Percentiles rank a stretch among this genome's conserved stretches.
Conservation (phyloP, 2,113 vertebrate species). For the Euleptes europaea region DNA sequence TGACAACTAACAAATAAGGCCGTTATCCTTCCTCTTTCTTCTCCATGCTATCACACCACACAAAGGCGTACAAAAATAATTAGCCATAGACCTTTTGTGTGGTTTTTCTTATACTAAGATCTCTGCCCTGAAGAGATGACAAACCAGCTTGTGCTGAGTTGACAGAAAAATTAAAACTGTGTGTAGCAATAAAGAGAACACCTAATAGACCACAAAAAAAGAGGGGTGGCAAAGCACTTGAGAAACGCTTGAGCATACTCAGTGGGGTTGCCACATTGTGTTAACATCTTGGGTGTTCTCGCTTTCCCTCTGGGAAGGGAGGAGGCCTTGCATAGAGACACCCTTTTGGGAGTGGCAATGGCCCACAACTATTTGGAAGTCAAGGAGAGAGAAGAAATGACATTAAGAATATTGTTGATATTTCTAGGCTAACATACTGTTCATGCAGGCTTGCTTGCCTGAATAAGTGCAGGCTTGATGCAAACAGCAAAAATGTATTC, state of each 20-base stretch:
- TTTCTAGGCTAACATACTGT: neutral
- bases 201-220: neutral
- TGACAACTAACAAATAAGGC: neutral
- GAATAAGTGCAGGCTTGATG: neutral
- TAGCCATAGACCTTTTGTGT: neutral
- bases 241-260: neutral
- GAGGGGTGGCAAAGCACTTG: neutral
- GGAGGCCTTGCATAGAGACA: neutral
- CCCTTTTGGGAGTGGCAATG: neutral
- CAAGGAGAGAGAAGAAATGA: neutral
- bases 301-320: slow-evolving; percentile 3
- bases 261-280: slow-evolving; percentile 18
- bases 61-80: neutral
- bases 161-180: neutral
- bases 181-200: slow-evolving; percentile 2
- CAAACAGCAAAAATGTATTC: neutral
- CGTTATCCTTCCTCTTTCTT: neutral
- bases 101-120: fast-evolving
- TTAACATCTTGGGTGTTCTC: slow-evolving; percentile 6
- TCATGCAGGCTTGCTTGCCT: no score
- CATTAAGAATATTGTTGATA: neutral
- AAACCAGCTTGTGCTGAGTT: neutral
- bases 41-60: neutral
- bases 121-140: neutral
- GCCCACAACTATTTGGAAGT: neutral